Percentiles rank a stretch among this genome's conserved stretches.
phyloP scores from a whole-genome alignment of 2,113 vertebrate species.

The Microcebus griseorufus region DNA sequence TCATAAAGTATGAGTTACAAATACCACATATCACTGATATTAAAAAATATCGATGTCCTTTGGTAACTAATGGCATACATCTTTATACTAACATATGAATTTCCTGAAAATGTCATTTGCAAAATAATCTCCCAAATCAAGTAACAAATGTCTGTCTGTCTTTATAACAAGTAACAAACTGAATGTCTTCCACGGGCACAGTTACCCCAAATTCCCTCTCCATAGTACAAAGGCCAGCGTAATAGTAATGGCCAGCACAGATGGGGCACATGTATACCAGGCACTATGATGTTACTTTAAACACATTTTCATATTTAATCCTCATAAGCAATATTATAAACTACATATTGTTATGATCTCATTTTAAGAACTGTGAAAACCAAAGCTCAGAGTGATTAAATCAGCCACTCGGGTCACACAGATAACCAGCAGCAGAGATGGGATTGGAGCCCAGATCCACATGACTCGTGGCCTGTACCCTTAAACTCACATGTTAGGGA shows the following conservation, averaged over 20 bases:
- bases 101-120: not conserved
- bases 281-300: not conserved
- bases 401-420: not conserved
- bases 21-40: not conserved
- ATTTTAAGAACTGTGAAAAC: no score
- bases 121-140: not conserved
- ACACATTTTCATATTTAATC: no score
- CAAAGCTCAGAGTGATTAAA: not conserved
- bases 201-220: not conserved
- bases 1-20: not conserved
- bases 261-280: not conserved
- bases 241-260: not conserved
- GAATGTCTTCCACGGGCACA: not conserved
- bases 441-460: not conserved
- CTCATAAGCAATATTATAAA: no score
- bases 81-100: not conserved
- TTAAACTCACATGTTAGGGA: not conserved
- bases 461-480: not conserved
- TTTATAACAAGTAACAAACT: not conserved
- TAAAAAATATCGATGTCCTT: not conserved
- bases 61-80: not conserved
- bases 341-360: no score
- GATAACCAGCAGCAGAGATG: not conserved
- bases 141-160: not conserved
- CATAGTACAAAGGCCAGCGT: not conserved